Percentiles rank a stretch among this genome's conserved stretches.
phyloP scores from a whole-genome alignment of 2,113 vertebrate species.

The Xenotilapia flavipinnis region DNA sequence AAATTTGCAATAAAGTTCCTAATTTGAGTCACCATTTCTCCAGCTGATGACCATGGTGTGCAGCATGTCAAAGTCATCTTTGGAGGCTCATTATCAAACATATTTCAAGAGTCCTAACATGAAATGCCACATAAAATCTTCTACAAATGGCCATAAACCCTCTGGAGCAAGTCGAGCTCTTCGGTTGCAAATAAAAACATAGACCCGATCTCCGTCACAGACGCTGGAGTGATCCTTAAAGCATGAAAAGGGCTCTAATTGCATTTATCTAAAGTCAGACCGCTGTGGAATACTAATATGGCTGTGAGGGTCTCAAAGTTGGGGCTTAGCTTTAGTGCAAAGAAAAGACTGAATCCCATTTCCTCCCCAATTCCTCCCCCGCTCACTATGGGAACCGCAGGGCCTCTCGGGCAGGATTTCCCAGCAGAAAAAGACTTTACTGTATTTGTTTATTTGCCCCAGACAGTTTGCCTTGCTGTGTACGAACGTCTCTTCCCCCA shows the following conservation, averaged over 20 bases:
- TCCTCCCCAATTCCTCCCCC: constrained; percentile 3
- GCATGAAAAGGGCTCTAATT: constrained; percentile 34
- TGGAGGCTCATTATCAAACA: background rate
- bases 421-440: constrained; percentile 6
- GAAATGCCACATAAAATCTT: background rate
- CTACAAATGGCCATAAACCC: background rate
- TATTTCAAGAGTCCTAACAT: background rate
- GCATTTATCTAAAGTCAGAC: constrained; percentile 14
- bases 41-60: background rate
- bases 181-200: background rate
- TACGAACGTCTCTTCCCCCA: background rate
- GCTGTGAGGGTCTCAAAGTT: background rate
- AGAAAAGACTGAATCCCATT: constrained; percentile 11
- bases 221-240: background rate
- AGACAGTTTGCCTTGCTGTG: background rate
- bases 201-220: background rate
- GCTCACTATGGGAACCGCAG: constrained; percentile 41
- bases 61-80: background rate
- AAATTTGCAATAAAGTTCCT: background rate
- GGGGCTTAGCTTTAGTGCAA: background rate
- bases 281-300: constrained; percentile 40
- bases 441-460: constrained; percentile 48
- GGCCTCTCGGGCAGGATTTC: constrained; percentile 11
- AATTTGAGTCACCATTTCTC: background rate
- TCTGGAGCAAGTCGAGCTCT: background rate